A percentile compares a stretch with the other conserved stretches of the same genome.
Conservation (phyloP, 2,113 vertebrate species). For the Aptenodytes patagonicus region DNA sequence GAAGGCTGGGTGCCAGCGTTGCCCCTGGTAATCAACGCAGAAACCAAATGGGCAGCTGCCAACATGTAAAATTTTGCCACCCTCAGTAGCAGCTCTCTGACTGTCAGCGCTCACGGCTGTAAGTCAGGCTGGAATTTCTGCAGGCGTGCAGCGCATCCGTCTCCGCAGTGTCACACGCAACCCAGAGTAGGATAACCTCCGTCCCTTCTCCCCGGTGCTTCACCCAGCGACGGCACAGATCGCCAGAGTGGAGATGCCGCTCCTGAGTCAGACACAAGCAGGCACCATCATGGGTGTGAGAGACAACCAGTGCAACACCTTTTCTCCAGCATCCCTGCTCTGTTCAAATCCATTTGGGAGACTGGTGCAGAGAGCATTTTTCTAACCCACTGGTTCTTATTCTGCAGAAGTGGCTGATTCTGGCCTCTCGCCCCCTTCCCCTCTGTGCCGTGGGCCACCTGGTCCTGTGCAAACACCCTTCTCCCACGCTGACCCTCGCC, state of each 20-base stretch:
- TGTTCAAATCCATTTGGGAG: not conserved
- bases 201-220: not conserved
- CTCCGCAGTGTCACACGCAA: not conserved
- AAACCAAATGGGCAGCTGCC: not conserved
- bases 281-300: not conserved
- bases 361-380: not conserved
- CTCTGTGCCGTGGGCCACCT: not conserved
- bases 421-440: not conserved
- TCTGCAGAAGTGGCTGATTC: not conserved
- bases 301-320: not conserved
- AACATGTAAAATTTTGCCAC: not conserved
- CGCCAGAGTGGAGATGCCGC: not conserved
- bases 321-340: not conserved
- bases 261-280: not conserved
- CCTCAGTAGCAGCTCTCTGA: not conserved
- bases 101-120: not conserved
- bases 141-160: not conserved
- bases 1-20: not conserved
- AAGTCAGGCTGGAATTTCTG: not conserved
- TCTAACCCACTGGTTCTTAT: not conserved
- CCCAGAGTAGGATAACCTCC: not conserved
- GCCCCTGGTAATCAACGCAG: not conserved
- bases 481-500: not conserved
- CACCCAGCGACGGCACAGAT: not conserved
- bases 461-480: not conserved